Base-by-base conservation (phyloP, 2,888 invertebrate species). In the Lasioglossum villosulum region DNA sequence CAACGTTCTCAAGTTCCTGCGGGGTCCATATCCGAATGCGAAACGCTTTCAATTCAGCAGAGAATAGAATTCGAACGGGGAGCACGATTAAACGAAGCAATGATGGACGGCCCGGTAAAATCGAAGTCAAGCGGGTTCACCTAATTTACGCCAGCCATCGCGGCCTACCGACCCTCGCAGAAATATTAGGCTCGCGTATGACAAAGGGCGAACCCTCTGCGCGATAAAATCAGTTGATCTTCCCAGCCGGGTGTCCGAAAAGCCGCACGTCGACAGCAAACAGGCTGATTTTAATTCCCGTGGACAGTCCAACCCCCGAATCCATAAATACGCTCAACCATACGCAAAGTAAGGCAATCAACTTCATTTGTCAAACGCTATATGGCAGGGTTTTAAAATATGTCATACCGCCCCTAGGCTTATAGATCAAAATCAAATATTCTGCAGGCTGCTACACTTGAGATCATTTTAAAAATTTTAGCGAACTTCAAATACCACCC, bases 241-340 rank as follows among this genome's bases (percentile, higher is more conserved):
- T 82, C 39, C 56, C 34, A 34, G 66, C 34, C 86, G 77, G 70
- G 75, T 75, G 80, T 83, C 85, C 83, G 90, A 87, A 92, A 92
- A 92, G 90, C 92, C 91, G 88, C 82, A 84, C 90, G 90, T 82
- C 87, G 83, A 87, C 89, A 90, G 91, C 92, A 92, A 93, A 91
- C 90, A 88, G 93, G 91, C 91, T 92, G 92, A 92, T 93, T 93
- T 93, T 93, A 93, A 93, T 93, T 93, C 91, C 88, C 89, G 88
- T 87, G 82, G 83, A 88, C 90, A 82, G 88, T 89, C 89, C 82
- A 88, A 89, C 85, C 90, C 84, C 19, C 72, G 91, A 91, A 92
- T 92, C 90, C 90, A 92, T 90, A 91, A 93, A 93, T 91, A 91
- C 86, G 87, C 89, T 90, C 77, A 83, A 78, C 71, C 63, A 78